Base-by-base conservation (phyloP, 2,888 invertebrate genomes). In the Xanthorhoe spadicearia region DNA sequence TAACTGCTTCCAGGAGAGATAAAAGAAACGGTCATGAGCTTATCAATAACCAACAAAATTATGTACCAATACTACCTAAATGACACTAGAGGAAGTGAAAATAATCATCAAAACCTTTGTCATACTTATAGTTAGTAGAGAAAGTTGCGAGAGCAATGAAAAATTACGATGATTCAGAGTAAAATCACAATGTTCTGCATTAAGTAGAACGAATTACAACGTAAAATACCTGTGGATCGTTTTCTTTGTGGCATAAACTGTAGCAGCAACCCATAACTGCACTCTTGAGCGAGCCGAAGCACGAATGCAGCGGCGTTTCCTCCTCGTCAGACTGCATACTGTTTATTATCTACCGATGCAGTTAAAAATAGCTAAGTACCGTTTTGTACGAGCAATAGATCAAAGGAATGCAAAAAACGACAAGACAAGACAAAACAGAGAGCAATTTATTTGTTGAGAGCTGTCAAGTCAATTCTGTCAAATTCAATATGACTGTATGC, bases 181-280 rank as follows among this genome's bases (percentile, higher is more conserved):
- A 17, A 50, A 50, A 46, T 49, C 38, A 46, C 54, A 61, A 54
- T 51, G 19, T 61, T 60, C 15, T 43, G 18, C 49, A 43, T 19
- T 19, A 43, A 48, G 28, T 23, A 32, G 43, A 68, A 61, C 28
- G 51, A 62, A 70, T 55, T 69, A 64, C 57, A 68, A 65, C 59
- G 63, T 52, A 71, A 77, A 74, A 79, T 93, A 96, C 96, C 95
- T 96, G 95, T 66, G 95, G 94, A 74, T 95, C 94, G 71, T 89
- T 93, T 82, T 96, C 96, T 86, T 96, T 95, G 80, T 95, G 95
- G 84, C 96, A 96, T 79, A 95, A 94, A 88, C 96, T 95, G 85
- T 95, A 96, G 85, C 96, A 96, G 86, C 95, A 95, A 77, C 95
- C 95, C 95, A 95, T 95, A 82, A 90, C 90, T 81, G 91, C 88